Percentiles rank a stretch among this genome's conserved stretches.
Conservation (phyloP, 2,113 vertebrate species). For the Trematocara stigmaticum region DNA sequence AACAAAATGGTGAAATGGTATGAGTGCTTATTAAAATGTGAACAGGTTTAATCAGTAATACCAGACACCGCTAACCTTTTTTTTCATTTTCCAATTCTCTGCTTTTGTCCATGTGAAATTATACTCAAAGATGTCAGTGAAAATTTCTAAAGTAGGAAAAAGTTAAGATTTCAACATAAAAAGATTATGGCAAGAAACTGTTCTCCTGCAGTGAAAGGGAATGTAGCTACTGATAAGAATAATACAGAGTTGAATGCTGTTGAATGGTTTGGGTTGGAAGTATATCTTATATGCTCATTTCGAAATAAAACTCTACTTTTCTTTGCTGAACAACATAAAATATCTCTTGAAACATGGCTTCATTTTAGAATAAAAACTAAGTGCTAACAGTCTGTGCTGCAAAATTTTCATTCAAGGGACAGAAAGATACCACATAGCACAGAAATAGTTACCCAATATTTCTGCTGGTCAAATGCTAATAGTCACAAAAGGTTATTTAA, state of each 20-base stretch:
- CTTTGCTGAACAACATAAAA: neutral
- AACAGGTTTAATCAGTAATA: neutral
- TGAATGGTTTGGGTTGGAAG: neutral
- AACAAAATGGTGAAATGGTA: neutral
- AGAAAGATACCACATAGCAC: neutral
- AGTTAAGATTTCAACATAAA: neutral
- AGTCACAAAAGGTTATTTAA: neutral
- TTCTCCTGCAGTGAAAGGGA: neutral
- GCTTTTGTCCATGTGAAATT: neutral
- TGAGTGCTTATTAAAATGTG: conserved; percentile 9
- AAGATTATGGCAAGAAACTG: neutral
- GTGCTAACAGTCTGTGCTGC: neutral
- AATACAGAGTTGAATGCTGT: neutral
- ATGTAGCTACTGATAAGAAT: neutral
- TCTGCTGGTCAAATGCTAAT: neutral
- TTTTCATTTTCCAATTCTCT: neutral
- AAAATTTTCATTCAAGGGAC: neutral
- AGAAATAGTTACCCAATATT: neutral
- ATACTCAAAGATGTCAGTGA: neutral
- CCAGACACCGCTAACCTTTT: neutral
- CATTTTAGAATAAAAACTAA: no score
- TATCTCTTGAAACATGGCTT: neutral
- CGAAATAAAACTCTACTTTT: neutral
- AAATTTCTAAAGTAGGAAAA: neutral
- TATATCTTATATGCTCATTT: neutral